Percentiles rank a stretch among this genome's conserved stretches.
Conservation (phyloP, 2,888 invertebrate genomes). For the Xestia xanthographa region DNA sequence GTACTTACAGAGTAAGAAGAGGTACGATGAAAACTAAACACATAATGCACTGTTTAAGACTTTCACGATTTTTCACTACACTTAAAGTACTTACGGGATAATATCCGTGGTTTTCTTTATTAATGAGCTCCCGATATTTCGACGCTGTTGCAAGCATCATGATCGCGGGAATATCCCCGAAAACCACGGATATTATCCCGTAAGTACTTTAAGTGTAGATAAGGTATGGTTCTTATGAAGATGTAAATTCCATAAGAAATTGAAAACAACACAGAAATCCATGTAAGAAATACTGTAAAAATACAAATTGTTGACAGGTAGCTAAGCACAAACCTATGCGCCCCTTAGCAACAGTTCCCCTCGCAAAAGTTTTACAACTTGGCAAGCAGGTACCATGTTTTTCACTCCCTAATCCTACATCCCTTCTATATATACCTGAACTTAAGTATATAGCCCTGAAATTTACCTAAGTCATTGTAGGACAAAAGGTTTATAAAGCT, state of each 20-base stretch:
- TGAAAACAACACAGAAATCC: background rate
- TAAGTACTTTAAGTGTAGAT: too few relatives aligned
- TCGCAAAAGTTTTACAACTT: slow-evolving; percentile 51
- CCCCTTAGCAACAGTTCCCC: slow-evolving; percentile 46
- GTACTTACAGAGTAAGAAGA: too few relatives aligned
- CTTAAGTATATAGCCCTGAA: slow-evolving; percentile 23
- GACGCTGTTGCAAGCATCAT: too few relatives aligned
- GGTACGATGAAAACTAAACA: too few relatives aligned
- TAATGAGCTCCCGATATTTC: too few relatives aligned
- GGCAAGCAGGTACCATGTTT: slow-evolving; percentile 52
- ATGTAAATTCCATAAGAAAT: background rate
- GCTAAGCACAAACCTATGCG: slow-evolving; percentile 14
- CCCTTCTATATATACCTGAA: slow-evolving; percentile 21
- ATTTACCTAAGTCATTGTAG: slow-evolving; percentile 31
- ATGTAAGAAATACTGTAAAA: background rate
- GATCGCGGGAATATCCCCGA: too few relatives aligned
- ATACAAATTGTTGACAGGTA: slow-evolving; percentile 46
- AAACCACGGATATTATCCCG: too few relatives aligned
- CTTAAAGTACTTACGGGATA: too few relatives aligned
- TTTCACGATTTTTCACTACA: too few relatives aligned
- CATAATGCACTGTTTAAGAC: too few relatives aligned
- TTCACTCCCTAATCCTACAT: slow-evolving; percentile 38
- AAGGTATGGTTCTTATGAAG: background rate
- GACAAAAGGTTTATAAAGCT: slow-evolving; percentile 42
- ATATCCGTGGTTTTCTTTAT: too few relatives aligned